Percentiles rank a stretch among this genome's conserved stretches.
Conservation (phyloP, 2,797 vertebrate genomes). For the Cryptoprocta ferox region DNA sequence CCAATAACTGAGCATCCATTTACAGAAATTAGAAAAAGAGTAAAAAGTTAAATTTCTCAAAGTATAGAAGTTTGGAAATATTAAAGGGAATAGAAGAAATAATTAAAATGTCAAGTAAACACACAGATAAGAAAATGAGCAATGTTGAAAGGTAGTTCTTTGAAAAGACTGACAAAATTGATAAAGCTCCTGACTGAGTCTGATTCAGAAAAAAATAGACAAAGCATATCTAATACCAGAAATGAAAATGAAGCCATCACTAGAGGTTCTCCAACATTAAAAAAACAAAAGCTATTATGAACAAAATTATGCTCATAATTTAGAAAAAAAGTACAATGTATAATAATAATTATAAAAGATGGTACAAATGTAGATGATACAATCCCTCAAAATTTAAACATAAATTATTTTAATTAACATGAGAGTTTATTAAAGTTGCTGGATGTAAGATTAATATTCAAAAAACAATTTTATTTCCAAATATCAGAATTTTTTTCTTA, state of each 20-base stretch:
- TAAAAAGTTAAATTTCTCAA: neutral
- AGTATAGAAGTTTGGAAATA: neutral
- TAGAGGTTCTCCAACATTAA: neutral
- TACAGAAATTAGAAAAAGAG: neutral
- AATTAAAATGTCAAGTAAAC: neutral
- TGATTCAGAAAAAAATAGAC: neutral
- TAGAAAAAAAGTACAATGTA: neutral
- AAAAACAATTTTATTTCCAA: neutral
- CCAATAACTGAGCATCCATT: neutral
- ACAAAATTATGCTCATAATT: neutral
- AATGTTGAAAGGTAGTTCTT: neutral
- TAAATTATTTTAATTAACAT: neutral
- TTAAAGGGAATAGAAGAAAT: neutral
- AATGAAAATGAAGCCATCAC: neutral
- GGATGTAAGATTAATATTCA: neutral
- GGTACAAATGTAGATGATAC: neutral
- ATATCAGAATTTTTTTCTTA: neutral
- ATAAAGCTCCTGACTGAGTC: neutral
- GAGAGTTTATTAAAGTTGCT: neutral
- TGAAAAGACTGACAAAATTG: neutral
- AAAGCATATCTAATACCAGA: neutral
- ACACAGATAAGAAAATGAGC: neutral
- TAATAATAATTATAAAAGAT: neutral
- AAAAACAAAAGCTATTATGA: neutral
- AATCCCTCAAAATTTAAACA: neutral